Percentiles rank a stretch among this genome's conserved stretches.
These are phyloP conservation scores for Anomalospiza imberbis DNA, from an alignment of 2,797 vertebrate genomes.

Conservation along the genomic window DNA sequence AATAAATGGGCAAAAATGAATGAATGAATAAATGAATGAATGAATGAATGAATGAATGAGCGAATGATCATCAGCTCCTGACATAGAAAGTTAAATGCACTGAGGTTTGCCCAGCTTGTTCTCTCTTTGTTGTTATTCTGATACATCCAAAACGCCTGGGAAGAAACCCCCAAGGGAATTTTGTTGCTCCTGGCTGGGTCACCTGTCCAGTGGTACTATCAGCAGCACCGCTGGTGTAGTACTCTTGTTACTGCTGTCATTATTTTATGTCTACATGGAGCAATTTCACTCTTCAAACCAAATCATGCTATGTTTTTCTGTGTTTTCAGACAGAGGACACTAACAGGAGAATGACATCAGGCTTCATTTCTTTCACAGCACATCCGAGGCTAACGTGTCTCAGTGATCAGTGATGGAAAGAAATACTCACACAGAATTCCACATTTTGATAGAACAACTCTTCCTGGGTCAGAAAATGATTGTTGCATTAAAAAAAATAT, in stretches of 20 bases:
- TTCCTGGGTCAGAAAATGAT: neutral
- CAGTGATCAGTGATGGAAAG: neutral
- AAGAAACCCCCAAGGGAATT: neutral
- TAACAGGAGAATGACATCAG: neutral
- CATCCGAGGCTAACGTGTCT: rapidly evolving
- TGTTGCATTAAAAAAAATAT: neutral
- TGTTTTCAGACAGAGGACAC: neutral
- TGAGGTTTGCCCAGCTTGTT: neutral
- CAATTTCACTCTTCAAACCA: neutral
- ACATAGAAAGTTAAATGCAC: neutral
- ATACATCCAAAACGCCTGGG: neutral
- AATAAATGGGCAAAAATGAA: neutral
- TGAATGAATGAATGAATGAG: neutral
- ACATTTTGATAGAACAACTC: neutral
- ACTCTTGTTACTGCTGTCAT: neutral
- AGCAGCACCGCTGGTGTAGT: neutral
- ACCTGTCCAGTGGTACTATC: neutral
- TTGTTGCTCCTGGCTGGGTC: neutral
- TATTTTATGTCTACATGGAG: neutral
- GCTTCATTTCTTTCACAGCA: neutral
- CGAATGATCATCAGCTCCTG: neutral
- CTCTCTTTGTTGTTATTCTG: neutral
- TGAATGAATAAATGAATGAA: too few relatives aligned
- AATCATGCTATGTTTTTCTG: neutral
- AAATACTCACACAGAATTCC: neutral